Base-by-base conservation (phyloP, 2,113 vertebrate genomes). In the Nycticebus coucang region DNA sequence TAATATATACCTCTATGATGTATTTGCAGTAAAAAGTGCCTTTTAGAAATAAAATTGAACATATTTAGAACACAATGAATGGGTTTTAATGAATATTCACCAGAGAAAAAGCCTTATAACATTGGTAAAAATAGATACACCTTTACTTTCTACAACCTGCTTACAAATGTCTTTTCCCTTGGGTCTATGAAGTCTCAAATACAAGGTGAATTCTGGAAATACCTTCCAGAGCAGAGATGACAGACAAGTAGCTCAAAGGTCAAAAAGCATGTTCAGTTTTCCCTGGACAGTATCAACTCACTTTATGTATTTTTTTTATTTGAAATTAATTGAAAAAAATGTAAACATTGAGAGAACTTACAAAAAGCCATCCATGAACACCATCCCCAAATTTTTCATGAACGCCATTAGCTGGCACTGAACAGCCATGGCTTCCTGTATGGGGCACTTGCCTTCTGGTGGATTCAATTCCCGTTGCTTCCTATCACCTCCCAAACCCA, bases 31-130 rank as follows among this genome's bases (percentile, higher is more conserved):
- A 81, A 93, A 93, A 26, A 59, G 14, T 95, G 69, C 19, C 50
- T 91, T 93, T 93, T 80, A 90, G 68, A 95, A 95, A 88, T n/a
- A 96, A 96, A 93, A 41, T 33, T 28, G 7, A 72, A 92, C 71
- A 57, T 37, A 93, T 93, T 96, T 88, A 85, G 77, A 92, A 88
- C 10, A 89, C 33, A 81, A 93, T 24, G 18, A 30, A 66, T 77
- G 96, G 26, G 6, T 88, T 91, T 90, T 94, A 59, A 94, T 79
- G 71, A 93, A 95, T 93, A 94, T 69, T 96, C 94, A 91, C 91
- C n/a, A 80, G 37, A 71, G 55, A 89, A 82, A 72, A 60, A 28
- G 12, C 13, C 79, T 93, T 91, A 57, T 66, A 78, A 92, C 26
- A 68, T 21, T 86, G 95, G 24, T 37, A 77, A 93, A 96, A 95